Conservation (phyloP, 2,888 invertebrate species). For the Acanthosepion esculentum region DNA sequence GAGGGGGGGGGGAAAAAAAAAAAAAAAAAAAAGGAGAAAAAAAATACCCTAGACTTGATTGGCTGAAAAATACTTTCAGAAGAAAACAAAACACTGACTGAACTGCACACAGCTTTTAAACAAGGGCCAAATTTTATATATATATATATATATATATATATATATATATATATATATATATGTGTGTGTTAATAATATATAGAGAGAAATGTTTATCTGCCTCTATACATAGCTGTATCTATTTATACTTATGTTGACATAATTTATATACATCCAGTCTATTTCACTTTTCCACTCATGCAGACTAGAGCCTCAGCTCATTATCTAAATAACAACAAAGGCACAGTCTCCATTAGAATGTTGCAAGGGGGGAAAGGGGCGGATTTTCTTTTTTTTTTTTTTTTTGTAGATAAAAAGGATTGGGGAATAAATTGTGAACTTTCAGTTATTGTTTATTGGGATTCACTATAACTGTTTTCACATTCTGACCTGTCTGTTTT, state of each 20-base stretch:
- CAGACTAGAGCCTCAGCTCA: constrained; percentile 21
- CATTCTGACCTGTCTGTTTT: neutral
- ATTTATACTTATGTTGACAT: neutral
- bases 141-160: neutral
- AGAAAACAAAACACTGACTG: neutral
- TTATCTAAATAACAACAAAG: constrained; percentile 33
- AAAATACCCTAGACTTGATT: neutral
- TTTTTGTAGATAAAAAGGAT: neutral
- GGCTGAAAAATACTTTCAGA: neutral
- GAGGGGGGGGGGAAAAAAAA: no score
- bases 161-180: neutral
- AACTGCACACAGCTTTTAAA: no score
- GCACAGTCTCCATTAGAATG: constrained; percentile 12
- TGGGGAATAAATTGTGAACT: neutral
- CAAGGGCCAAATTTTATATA: neutral
- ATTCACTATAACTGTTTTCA: neutral
- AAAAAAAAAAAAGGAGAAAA: neutral
- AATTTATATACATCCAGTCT: neutral
- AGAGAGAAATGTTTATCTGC: neutral
- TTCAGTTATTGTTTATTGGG: neutral
- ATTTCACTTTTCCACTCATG: neutral
- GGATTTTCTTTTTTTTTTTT: no score
- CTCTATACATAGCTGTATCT: neutral
- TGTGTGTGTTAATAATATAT: neutral
- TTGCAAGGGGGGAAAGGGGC: neutral